Conservation (phyloP, 1,140 invertebrate species). For the Chrysomallon squamiferum region DNA sequence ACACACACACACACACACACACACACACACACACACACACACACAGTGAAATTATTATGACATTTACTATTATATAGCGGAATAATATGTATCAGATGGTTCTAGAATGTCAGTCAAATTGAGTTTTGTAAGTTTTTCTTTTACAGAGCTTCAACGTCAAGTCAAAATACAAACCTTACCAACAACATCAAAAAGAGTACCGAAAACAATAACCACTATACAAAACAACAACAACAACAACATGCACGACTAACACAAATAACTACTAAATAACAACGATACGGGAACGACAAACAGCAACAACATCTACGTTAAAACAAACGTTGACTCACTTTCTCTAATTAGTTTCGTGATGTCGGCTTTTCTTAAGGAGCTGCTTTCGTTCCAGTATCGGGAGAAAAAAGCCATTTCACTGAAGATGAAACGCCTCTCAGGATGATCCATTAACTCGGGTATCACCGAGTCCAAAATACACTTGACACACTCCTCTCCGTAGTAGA, state of each 20-base stretch:
- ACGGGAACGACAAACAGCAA: too few species aligned
- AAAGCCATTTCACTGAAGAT: constrained; percentile 80
- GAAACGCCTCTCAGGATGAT: constrained; percentile 71
- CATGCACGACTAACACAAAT: too few species aligned
- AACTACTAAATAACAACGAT: too few species aligned
- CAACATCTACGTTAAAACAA: too few species aligned
- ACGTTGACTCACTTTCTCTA: constrained; percentile 48
- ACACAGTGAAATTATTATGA: not conserved
- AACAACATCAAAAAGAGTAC: too few species aligned
- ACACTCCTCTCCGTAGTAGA: constrained; percentile 9
- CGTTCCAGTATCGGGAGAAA: constrained; percentile 89
- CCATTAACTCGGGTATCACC: constrained; percentile 77
- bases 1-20: not conserved
- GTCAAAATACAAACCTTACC: too few species aligned
- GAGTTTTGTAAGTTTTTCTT: too few species aligned
- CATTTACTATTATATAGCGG: not conserved
- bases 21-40: not conserved
- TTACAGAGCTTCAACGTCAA: too few species aligned
- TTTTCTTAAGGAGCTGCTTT: constrained; percentile 71
- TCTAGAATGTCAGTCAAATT: too few species aligned
- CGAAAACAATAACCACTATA: too few species aligned
- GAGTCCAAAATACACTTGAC: constrained; percentile 82
- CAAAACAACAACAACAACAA: too few species aligned
- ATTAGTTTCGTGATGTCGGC: constrained; percentile 56
- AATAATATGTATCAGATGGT: too few species aligned